Conservation (phyloP, 2,888 invertebrate genomes). For the Latheticus oryzae region DNA sequence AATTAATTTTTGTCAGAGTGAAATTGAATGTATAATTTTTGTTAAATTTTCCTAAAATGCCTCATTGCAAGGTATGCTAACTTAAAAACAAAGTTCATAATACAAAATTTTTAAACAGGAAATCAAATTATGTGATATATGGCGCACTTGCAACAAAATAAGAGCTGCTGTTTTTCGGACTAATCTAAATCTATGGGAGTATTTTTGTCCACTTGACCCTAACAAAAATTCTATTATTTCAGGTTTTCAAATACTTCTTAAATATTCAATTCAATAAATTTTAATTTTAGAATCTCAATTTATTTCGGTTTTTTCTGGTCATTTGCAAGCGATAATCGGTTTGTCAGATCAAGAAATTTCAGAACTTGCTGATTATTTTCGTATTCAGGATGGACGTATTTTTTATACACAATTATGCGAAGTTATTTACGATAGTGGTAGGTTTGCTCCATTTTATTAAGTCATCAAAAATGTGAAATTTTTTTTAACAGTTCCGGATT, state of each 20-base stretch:
- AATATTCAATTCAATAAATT: background rate
- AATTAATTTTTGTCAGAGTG: background rate
- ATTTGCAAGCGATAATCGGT: slow-evolving; percentile 74
- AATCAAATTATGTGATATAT: slow-evolving; percentile 73
- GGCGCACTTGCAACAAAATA: slow-evolving; percentile 86
- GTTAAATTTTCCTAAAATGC: too few species aligned
- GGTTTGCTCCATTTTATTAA: too few species aligned
- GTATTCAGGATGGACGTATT: slow-evolving; percentile 82
- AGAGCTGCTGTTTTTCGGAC: slow-evolving; percentile 79
- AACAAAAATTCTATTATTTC: slow-evolving; percentile 76
- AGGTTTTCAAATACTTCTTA: slow-evolving; percentile 63
- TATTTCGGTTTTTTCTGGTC: slow-evolving; percentile 76
- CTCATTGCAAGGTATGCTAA: slow-evolving; percentile 30
- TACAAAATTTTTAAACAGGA: slow-evolving; percentile 50
- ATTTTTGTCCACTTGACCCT: slow-evolving; percentile 77
- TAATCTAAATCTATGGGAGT: slow-evolving; percentile 78
- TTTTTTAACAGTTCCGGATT: slow-evolving; percentile 60
- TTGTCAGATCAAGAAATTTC: slow-evolving; percentile 78
- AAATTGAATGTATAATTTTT: slow-evolving; percentile 18
- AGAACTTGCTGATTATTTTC: slow-evolving; percentile 82
- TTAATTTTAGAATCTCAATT: slow-evolving; percentile 75
- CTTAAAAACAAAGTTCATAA: background rate
- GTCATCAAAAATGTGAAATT: slow-evolving; percentile 2
- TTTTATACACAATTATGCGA: slow-evolving; percentile 81
- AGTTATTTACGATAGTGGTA: slow-evolving; percentile 77